Conservation (phyloP, 2,888 invertebrate species). For the Embidobia sp. region DNA sequence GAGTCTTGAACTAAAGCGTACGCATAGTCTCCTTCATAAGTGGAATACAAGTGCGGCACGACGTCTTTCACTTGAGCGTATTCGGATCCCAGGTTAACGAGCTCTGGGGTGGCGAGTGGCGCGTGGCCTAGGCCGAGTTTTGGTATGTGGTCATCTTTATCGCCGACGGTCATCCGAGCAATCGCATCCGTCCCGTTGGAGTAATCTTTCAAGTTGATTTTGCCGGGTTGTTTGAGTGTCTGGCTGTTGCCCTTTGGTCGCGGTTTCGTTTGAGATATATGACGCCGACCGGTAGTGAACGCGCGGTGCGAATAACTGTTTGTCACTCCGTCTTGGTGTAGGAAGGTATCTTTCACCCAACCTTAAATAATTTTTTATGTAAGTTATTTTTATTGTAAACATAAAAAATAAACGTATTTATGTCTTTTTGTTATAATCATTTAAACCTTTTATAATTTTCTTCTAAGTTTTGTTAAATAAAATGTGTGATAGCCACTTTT, state of each 20-base stretch:
- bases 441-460: too few relatives aligned
- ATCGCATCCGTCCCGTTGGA: conserved; percentile 94
- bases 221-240: conserved; percentile 92
- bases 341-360: conserved; percentile 83
- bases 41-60: conserved; percentile 83
- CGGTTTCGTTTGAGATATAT: conserved; percentile 84
- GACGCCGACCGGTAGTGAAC: conserved; percentile 87
- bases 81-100: conserved; percentile 88
- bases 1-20: conserved; percentile 87
- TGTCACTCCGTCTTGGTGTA: conserved; percentile 82
- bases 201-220: conserved; percentile 94
- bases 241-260: conserved; percentile 87
- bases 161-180: conserved; percentile 85
- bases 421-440: too few relatives aligned
- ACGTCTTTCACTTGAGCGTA: conserved; percentile 88
- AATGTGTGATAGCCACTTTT: too few relatives aligned
- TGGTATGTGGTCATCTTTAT: conserved; percentile 79
- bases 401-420: too few relatives aligned
- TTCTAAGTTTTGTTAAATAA: too few relatives aligned
- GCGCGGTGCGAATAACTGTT: conserved; percentile 87
- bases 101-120: conserved; percentile 89
- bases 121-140: conserved; percentile 84
- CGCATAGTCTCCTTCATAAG: conserved; percentile 85
- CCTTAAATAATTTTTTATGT: conserved; percentile 75
- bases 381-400: too few relatives aligned